Evolutionary conservation across 2,888 invertebrate genomes (phyloP), one percentile per base, ranked within the genome.

Genomic region (Ichneumoninae sp.): DNA sequence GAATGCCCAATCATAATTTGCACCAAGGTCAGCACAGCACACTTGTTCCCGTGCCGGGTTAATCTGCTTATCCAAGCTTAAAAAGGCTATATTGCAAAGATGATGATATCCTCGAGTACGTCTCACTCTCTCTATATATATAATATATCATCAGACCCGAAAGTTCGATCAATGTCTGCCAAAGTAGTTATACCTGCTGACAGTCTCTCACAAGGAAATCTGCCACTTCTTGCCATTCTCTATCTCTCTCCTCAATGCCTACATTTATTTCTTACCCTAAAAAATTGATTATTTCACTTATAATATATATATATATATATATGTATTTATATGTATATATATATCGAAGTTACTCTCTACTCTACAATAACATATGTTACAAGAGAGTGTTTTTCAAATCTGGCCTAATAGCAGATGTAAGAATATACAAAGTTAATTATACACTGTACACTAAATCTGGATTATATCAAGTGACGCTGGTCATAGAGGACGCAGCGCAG

Each of bases 301-400:
- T 36, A 10, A 40, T 40, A 40, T 40, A 40, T 10, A 40, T 40
- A 40, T 40, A 40, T 40, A 40, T 40, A 10, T 40, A 40, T 8
- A 8, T 40, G 3, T 22, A 22, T 22, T 22, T 30, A 30, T 30
- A 30, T 36, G 5, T 36, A 44, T 47, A 47, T 89, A 91, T 91
- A 91, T 86, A 89, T 89, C 88, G 71, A 88, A 91, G 90, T 86
- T 90, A 87, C 88, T 68, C 70, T 86, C 89, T 90, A 91, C 69
- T 88, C 88, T 89, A 90, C 89, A 89, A 91, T 91, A 91, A 91
- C 90, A 91, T 90, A 91, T 91, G 89, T 91, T 91, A 92, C 92
- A 92, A 91, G 89, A 91, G 89, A 91, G 88, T 87, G 89, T 86
- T 78, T 74, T 74, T 82, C 83, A 88, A 89, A 89, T 88, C 88